Evolutionary conservation across 2,113 vertebrate species (phyloP).

Genomic region (Nibea albiflora): DNA sequence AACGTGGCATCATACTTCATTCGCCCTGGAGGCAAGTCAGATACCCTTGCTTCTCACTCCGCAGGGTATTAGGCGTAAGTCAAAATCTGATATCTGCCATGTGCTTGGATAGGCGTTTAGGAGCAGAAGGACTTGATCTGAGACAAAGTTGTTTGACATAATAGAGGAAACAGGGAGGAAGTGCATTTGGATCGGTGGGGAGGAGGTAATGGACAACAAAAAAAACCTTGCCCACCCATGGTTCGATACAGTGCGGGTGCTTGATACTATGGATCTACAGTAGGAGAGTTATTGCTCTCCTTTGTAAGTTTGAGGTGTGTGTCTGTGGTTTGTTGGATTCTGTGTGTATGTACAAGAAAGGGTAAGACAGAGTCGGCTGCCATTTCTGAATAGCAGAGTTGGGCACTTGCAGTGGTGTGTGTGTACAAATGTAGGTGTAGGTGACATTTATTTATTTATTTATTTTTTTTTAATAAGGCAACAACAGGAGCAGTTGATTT

Average conservation of each 20-base stretch:
- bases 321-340: constrained; percentile 8
- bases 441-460: constrained; percentile 19
- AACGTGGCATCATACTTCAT: constrained; percentile 63
- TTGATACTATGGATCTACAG: constrained; percentile 61
- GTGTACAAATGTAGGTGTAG: background rate
- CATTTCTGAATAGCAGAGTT: background rate
- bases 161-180: constrained; percentile 54
- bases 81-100: constrained; percentile 61
- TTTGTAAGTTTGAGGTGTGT: constrained; percentile 9
- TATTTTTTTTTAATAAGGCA: constrained; percentile 26
- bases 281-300: constrained; percentile 22
- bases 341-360: constrained; percentile 8
- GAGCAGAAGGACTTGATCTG: constrained; percentile 52
- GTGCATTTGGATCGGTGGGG: constrained; percentile 38
- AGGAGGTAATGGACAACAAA: constrained; percentile 37
- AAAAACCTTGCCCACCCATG: constrained; percentile 39
- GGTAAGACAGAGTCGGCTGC: background rate
- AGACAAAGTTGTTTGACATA: constrained; percentile 68
- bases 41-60: constrained; percentile 55
- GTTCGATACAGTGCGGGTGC: constrained; percentile 29
- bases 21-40: constrained; percentile 60
- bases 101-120: constrained; percentile 50
- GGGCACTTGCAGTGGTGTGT: background rate
- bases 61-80: constrained; percentile 46
- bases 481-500: constrained; percentile 45